Evolutionary conservation across 2,888 invertebrate genomes (phyloP).

Genomic region (Tipula vernalis): DNA sequence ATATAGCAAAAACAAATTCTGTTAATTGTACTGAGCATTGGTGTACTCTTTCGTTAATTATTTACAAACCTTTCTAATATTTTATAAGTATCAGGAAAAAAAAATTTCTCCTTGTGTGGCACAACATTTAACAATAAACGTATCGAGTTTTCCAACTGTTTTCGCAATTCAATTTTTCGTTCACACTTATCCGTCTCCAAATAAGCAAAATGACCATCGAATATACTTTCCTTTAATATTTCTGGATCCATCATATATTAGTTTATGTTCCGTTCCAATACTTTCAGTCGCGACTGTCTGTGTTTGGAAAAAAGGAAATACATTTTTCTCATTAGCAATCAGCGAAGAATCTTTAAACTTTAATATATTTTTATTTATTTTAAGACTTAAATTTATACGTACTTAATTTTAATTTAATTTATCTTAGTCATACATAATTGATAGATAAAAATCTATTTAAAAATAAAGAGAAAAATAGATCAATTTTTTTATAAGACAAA

Average conservation of each 20-base stretch:
- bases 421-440: not conserved
- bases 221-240: conserved; percentile 60
- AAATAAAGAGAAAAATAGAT: not conserved
- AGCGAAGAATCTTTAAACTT: not conserved
- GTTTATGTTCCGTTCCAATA: not conserved
- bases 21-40: not conserved
- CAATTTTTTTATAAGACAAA: not conserved
- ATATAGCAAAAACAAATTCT: not conserved
- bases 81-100: conserved; percentile 58
- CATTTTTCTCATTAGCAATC: not conserved
- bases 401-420: not conserved
- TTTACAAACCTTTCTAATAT: conserved; percentile 47
- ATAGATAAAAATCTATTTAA: conserved; percentile 4
- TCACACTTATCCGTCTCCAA: conserved; percentile 69
- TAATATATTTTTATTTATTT: not conserved
- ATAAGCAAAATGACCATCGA: conserved; percentile 64
- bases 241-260: not conserved
- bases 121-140: conserved; percentile 65
- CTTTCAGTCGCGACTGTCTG: not conserved
- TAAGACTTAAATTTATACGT: not conserved
- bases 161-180: conserved; percentile 60
- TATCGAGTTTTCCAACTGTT: conserved; percentile 58
- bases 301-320: not conserved
- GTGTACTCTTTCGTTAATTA: not conserved
- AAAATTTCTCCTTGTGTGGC: conserved; percentile 68